phyloP scores from a whole-genome alignment of 2,797 vertebrate species.

The Ataeniobius toweri region DNA sequence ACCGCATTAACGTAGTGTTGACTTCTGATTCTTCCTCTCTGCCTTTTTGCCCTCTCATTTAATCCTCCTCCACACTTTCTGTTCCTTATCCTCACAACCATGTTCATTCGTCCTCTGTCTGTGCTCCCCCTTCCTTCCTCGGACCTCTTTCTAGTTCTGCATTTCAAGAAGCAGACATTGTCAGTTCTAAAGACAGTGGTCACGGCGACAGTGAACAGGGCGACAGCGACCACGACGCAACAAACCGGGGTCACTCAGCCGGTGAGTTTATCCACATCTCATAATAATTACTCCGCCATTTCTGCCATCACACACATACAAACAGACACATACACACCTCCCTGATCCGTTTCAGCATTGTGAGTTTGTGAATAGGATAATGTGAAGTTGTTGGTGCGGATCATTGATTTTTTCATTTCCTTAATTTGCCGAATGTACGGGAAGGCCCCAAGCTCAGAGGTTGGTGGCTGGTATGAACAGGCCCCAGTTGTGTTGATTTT shows the following conservation, averaged over 20 bases:
- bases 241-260: slow-evolving; percentile 94
- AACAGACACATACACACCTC: background rate
- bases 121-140: background rate
- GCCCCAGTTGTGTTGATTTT: slow-evolving; percentile 70
- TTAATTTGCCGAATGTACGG: slow-evolving; percentile 67
- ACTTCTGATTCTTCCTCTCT: slow-evolving; percentile 47
- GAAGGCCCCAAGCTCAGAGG: slow-evolving; percentile 29
- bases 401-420: slow-evolving; percentile 73
- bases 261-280: slow-evolving; percentile 82
- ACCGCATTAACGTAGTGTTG: slow-evolving; percentile 81
- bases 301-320: slow-evolving; percentile 27
- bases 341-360: slow-evolving; percentile 27
- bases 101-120: background rate
- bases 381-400: slow-evolving; percentile 66
- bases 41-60: slow-evolving; percentile 35
- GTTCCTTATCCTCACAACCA: background rate
- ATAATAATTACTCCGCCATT: slow-evolving; percentile 74
- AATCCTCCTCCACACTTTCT: slow-evolving; percentile 32
- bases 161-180: slow-evolving; percentile 98
- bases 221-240: slow-evolving; percentile 98
- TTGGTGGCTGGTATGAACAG: slow-evolving; percentile 48
- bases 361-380: slow-evolving; percentile 60
- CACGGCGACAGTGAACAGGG: slow-evolving; percentile 98
- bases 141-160: slow-evolving; percentile 84
- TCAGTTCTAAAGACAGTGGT: slow-evolving; percentile 99